These are phyloP conservation scores for Mormoops blainvillei DNA, from an alignment of 2,113 vertebrate species.

Conservation along the genomic window DNA sequence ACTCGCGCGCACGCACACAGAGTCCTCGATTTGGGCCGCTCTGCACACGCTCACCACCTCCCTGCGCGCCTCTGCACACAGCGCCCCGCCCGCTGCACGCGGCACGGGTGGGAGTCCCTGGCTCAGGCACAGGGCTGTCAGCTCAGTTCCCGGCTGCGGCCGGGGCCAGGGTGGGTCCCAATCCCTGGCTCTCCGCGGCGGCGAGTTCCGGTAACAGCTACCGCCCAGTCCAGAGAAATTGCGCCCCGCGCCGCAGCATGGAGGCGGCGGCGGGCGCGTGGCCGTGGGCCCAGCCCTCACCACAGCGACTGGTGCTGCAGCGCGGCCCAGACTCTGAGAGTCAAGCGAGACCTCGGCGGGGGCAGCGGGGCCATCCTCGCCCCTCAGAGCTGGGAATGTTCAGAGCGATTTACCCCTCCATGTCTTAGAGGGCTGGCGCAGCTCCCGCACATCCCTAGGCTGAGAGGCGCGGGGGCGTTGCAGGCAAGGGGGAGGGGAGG, in stretches of 20 bases:
- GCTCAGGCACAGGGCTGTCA: background rate
- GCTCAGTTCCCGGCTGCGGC: background rate
- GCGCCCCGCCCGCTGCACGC: conserved; percentile 2
- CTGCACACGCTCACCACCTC: conserved; percentile 42
- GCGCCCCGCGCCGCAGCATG: conserved; percentile 54
- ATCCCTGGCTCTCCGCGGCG: background rate
- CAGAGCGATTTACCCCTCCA: background rate
- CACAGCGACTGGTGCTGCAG: conserved; percentile 44
- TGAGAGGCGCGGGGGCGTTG: conserved; percentile 37
- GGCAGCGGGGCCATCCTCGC: background rate
- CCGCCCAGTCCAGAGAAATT: background rate
- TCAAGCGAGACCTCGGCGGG: background rate
- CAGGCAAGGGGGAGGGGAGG: conserved; percentile 23
- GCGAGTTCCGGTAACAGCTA: background rate
- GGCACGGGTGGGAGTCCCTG: background rate
- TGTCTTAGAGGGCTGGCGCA: background rate
- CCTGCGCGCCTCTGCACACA: conserved; percentile 20
- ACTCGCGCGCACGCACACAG: background rate
- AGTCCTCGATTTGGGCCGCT: background rate
- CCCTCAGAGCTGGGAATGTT: background rate
- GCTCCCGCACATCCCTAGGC: background rate
- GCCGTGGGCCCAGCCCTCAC: conserved; percentile 54
- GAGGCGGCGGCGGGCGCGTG: conserved; percentile 57
- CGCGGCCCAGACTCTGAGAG: background rate
- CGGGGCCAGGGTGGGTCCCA: fast-evolving